Conservation (phyloP, 2,113 vertebrate genomes). For the Melanerpes aurifrons region DNA sequence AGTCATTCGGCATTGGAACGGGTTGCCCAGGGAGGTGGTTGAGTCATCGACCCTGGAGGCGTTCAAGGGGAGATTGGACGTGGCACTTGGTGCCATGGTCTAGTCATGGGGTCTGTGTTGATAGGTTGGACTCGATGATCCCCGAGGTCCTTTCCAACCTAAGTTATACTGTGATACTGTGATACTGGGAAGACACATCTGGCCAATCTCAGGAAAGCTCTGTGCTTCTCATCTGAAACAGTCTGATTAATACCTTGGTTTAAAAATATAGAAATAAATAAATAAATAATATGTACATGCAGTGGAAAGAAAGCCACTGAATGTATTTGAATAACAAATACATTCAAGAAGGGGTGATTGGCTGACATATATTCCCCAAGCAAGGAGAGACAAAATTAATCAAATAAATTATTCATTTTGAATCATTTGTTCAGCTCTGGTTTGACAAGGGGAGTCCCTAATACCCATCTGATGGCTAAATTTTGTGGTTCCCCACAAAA, state of each 20-base stretch:
- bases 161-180: no score
- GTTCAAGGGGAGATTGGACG: no score
- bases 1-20: no score
- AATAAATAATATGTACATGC: background rate
- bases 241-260: conserved; percentile 55
- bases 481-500: background rate
- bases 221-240: conserved; percentile 53
- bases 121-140: no score
- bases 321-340: conserved; percentile 69
- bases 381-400: conserved; percentile 55
- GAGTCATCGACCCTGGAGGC: no score
- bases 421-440: conserved; percentile 48
- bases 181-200: background rate
- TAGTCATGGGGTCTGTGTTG: no score
- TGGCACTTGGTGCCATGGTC: no score
- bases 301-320: conserved; percentile 43
- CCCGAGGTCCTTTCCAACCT: no score
- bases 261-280: background rate
- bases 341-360: conserved; percentile 51
- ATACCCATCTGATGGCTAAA: background rate
- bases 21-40: no score
- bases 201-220: conserved; percentile 19
- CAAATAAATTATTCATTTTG: conserved; percentile 68
- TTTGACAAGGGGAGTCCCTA: conserved; percentile 17
- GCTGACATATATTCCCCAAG: conserved; percentile 40